Evolutionary conservation across 2,113 vertebrate genomes (phyloP).

Genomic region (Planiliza haematocheilus): DNA sequence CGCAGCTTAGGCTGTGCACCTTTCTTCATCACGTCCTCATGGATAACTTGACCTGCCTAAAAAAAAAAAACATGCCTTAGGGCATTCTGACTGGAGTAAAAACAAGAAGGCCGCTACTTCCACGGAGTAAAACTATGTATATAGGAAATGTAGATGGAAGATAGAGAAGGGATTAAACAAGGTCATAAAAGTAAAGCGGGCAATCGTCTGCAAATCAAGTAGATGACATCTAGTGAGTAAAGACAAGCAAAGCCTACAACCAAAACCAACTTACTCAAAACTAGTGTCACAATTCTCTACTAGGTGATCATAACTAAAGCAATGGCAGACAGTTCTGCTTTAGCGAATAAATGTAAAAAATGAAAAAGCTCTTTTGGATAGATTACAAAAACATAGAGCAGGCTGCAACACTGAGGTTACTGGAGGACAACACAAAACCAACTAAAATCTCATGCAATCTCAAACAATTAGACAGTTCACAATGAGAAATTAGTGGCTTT

Average conservation of each 20-base stretch:
- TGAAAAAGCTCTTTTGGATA: no score
- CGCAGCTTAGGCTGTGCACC: slow-evolving; percentile 49
- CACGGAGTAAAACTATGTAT: slow-evolving; percentile 25
- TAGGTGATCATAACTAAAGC: not conserved
- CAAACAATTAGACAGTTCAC: not conserved
- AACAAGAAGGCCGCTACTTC: slow-evolving; percentile 24
- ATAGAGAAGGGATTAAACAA: slow-evolving; percentile 9
- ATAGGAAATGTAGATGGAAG: not conserved
- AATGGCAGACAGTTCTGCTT: no score
- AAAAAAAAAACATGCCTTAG: slow-evolving; percentile 35
- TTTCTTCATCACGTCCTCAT: slow-evolving; percentile 59
- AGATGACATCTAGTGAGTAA: not conserved
- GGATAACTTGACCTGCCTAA: slow-evolving; percentile 67
- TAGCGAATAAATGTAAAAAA: no score
- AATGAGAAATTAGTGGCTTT: not conserved
- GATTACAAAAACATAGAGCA: no score
- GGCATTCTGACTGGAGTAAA: slow-evolving; percentile 39
- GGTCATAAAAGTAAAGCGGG: slow-evolving; percentile 2
- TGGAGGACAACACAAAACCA: no score
- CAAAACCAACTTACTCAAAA: not conserved
- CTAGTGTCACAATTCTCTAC: not conserved
- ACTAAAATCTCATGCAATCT: no score
- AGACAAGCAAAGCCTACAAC: not conserved
- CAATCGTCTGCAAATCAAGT: not conserved
- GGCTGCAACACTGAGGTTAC: no score